These are phyloP conservation scores for Pachypsylla venusta DNA, from an alignment of 1,140 invertebrate genomes.

Conservation along the genomic window DNA sequence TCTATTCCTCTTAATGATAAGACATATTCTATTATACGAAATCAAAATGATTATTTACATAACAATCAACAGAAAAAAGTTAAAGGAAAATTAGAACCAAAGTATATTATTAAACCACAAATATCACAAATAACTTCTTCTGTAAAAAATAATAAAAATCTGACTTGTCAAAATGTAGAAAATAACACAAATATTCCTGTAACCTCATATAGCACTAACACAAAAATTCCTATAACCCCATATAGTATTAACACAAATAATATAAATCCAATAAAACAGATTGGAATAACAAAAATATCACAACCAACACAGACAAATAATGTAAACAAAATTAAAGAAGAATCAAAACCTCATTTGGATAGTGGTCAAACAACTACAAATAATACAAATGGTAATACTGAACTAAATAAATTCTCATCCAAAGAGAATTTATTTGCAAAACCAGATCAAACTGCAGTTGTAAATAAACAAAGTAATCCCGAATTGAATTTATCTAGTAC, in stretches of 20 bases:
- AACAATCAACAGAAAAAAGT: background rate
- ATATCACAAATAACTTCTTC: background rate
- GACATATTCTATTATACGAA: constrained; percentile 1
- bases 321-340: no score
- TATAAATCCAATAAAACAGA: background rate
- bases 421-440: no score
- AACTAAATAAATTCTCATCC: no score
- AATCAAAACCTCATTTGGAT: no score
- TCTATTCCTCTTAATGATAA: background rate
- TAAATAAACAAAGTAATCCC: no score
- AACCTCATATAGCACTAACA: no score
- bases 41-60: background rate
- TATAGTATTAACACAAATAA: background rate
- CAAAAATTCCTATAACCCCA: background rate
- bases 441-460: no score
- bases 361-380: no score
- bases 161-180: background rate
- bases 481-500: no score
- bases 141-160: background rate
- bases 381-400: no score
- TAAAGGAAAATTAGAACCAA: background rate
- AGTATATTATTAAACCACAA: constrained; percentile 1
- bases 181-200: background rate
- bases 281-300: background rate
- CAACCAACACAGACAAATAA: background rate